Percentiles rank a stretch among this genome's conserved stretches.
Evolutionary conservation across 2,797 vertebrate genomes (phyloP).

Genomic region (Diplodus sargus): DNA sequence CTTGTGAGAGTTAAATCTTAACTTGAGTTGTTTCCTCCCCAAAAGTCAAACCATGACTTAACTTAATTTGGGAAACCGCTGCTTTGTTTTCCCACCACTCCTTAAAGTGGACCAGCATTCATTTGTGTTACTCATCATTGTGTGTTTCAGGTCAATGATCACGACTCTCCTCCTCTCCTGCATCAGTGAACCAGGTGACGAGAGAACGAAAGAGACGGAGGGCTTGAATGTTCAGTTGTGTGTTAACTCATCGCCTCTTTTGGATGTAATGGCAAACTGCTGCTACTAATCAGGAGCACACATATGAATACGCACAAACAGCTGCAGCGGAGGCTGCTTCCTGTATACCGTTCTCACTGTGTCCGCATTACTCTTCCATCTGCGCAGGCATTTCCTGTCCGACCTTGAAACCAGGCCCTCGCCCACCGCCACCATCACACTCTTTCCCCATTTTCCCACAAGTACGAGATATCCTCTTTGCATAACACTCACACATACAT

Average conservation of each 20-base stretch:
- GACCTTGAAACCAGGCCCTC: constrained; percentile 74
- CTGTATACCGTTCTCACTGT: constrained; percentile 76
- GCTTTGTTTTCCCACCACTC: neutral
- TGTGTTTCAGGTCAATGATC: neutral
- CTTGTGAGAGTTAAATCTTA: no score
- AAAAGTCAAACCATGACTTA: neutral
- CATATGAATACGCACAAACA: constrained; percentile 59
- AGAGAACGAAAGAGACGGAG: constrained; percentile 1
- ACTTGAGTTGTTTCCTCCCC: neutral
- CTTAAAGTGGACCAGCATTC: neutral
- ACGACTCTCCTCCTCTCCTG: neutral
- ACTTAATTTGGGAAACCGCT: neutral
- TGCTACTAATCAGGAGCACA: constrained; percentile 54
- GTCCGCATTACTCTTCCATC: constrained; percentile 81
- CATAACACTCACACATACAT: constrained; percentile 9
- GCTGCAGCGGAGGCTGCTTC: constrained; percentile 80
- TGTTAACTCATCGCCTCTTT: constrained; percentile 11
- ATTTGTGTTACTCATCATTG: neutral
- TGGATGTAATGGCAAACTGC: constrained; percentile 36
- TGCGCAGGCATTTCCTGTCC: constrained; percentile 83
- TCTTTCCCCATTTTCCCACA: constrained; percentile 44
- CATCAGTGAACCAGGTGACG: constrained; percentile 10
- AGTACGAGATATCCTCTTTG: constrained; percentile 24
- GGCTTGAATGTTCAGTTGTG: neutral
- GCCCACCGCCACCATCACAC: constrained; percentile 51